Conservation (phyloP, 2,797 vertebrate genomes). For the Sebastes flavidus region DNA sequence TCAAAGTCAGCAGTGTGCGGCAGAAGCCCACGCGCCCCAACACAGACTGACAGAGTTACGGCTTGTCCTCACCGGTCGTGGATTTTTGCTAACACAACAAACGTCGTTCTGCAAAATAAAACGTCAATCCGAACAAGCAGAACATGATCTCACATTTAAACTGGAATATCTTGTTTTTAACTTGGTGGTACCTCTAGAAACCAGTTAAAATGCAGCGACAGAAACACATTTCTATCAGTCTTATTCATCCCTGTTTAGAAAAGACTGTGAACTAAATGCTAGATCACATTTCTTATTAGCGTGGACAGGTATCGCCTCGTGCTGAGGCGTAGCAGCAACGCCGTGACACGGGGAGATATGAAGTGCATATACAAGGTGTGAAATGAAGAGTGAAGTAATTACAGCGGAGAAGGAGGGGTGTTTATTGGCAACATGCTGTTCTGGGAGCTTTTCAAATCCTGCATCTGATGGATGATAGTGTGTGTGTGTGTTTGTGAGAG, state of each 20-base stretch:
- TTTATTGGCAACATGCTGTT: conserved; percentile 76
- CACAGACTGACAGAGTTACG: conserved; percentile 61
- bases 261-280: conserved; percentile 7
- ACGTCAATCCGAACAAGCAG: conserved; percentile 21
- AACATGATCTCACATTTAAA: conserved; percentile 16
- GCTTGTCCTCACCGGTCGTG: conserved; percentile 31
- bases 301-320: conserved; percentile 19
- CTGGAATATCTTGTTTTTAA: not conserved
- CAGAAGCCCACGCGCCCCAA: conserved; percentile 23
- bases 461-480: conserved; percentile 31
- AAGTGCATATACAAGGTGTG: conserved; percentile 61
- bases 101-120: conserved; percentile 21
- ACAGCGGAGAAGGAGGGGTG: conserved; percentile 56
- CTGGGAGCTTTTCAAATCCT: conserved; percentile 54
- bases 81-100: conserved; percentile 50
- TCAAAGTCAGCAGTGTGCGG: conserved; percentile 73
- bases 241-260: not conserved
- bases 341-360: conserved; percentile 43
- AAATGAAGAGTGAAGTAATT: conserved; percentile 70
- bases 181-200: not conserved
- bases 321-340: conserved; percentile 24
- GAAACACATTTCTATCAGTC: not conserved
- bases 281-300: conserved; percentile 23
- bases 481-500: not conserved
- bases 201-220: not conserved